Evolutionary conservation across 64 coral and sea anemone genomes (phyloP).

Genomic region (Montipora efflorescens): DNA sequence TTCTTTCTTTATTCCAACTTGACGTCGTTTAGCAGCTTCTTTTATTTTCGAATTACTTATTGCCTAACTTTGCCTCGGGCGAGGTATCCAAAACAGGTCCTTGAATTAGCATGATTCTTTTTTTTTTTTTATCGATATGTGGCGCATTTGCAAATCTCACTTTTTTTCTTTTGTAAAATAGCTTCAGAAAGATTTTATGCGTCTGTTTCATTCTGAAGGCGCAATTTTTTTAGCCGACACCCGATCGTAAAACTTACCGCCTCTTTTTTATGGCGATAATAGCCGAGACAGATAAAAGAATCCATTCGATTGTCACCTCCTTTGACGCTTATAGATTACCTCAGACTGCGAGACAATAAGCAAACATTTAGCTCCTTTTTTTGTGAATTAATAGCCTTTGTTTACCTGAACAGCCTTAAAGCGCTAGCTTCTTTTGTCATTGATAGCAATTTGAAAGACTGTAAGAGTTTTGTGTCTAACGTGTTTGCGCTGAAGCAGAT

Average conservation of each 20-base stretch:
- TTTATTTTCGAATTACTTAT: neutral
- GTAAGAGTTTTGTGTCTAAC: conserved; percentile 5
- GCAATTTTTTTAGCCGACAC: too few species aligned
- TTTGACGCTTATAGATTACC: conserved; percentile 19
- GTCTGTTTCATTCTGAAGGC: too few species aligned
- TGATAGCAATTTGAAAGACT: neutral
- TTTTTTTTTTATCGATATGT: neutral
- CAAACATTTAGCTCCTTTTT: conserved; percentile 30
- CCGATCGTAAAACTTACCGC: neutral
- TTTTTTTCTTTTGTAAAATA: neutral
- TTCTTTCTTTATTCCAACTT: neutral
- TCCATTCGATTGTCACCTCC: conserved; percentile 21
- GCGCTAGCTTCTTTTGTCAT: conserved; percentile 4
- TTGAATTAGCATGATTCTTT: neutral
- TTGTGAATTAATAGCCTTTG: conserved; percentile 35
- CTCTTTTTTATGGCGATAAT: conserved; percentile 15
- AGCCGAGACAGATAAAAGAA: conserved; percentile 20
- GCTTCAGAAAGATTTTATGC: neutral
- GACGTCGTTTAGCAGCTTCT: neutral
- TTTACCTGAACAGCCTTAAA: neutral
- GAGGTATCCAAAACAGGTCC: neutral
- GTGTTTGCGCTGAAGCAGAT: neutral
- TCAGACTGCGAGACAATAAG: conserved; percentile 33
- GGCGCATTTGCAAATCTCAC: neutral
- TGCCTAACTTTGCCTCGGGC: neutral